Evolutionary conservation across 2,113 vertebrate genomes (phyloP), one percentile per base, ranked within the genome.

Genomic region (Stigmatopora nigra): DNA sequence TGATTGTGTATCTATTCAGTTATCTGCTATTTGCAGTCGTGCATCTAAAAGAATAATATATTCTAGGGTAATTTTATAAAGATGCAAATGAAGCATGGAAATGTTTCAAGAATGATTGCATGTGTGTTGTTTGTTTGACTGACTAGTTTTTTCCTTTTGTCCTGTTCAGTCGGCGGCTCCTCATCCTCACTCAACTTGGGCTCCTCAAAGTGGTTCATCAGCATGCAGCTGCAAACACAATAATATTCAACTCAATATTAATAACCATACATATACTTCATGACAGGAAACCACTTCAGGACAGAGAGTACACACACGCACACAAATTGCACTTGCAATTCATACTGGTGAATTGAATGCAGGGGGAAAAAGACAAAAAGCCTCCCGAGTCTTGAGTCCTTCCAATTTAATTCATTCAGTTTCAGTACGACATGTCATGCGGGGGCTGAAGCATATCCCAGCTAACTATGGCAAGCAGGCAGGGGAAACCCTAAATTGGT

Each of bases 161-260:
- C 97, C 86, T 99, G 97, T 66, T 99, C 96, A 65, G 94, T 98
- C 22, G 95, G 95, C 57, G 94, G 95, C 73, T 99, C 96, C 71
- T 95, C 92, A 74, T 96, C 94, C 55, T 98, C 97, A 76, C 90
- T 94, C 67, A 88, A 81, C 80, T 93, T 94, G 38, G 91, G 88
- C 70, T 98, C 95, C 83, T 98, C 96, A 82, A 91, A 90, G 83
- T 92, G 87, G 84, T 87, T 93, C 88, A 98, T 95, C 86, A 98
- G 81, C 94, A 98, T 95, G 84, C 97, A 98, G 84, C 96, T 98
- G 85, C 69, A 80, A 77, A 80, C 76, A 82, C 62, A 89, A 79
- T 73, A 67, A 75, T 70, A 82, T 77, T 82, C 46, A 56, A 71
- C 67, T 79, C 70, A 73, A 75, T 73, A 82, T 86, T 76, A 84